Evolutionary conservation across 2,113 vertebrate genomes (phyloP), one percentile per base, ranked within the genome.

Genomic region (Perccottus glenii): DNA sequence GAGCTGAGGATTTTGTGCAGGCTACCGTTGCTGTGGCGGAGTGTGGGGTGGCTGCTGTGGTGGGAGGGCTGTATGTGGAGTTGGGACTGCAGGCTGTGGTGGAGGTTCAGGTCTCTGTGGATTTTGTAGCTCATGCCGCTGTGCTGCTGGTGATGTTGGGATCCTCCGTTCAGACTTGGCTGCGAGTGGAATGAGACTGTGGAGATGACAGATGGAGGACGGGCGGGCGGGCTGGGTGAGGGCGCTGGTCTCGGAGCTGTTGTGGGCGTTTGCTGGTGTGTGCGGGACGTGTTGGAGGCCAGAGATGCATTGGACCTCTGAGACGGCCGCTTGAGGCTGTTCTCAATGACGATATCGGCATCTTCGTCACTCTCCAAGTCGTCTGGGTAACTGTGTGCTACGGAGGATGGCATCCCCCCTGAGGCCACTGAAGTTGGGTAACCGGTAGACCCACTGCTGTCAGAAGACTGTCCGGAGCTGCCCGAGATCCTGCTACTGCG

Each of bases 341-440:
- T 97, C 88, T 98, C 97, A 0, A 98, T 97, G 84, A 99, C 96
- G 1, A 98, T 96, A 78, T 98, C 96, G 0, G 94, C 90, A 60
- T 99, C 98, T 64, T 98, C 98, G 0, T 98, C 96, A 0, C 98
- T 99, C 82, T 99, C 98, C 85, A 96, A 90, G 62, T 98, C 98
- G 14, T 98, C 97, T 0, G 93, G 92, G 81, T 96, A 96, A 59
- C 93, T 91, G 33, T 94, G 96, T 0, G 93, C 90, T 44, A 93
- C 92, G 59, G 86, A 12, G 85, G 91, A 70, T 0, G 19, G 8
- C 27, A 64, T 47, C 10, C 70, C 82, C 1, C 4, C 62, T 0
- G 90, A 66, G 4, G 92, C 86, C 70, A 93, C 88, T 43, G 93
- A 85, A 82, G 91, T 94, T 0, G 94, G 94, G 82, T 94, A 95